Evolutionary conservation across 1,140 invertebrate species (phyloP).

Genomic region (Marisa cornuarietis): DNA sequence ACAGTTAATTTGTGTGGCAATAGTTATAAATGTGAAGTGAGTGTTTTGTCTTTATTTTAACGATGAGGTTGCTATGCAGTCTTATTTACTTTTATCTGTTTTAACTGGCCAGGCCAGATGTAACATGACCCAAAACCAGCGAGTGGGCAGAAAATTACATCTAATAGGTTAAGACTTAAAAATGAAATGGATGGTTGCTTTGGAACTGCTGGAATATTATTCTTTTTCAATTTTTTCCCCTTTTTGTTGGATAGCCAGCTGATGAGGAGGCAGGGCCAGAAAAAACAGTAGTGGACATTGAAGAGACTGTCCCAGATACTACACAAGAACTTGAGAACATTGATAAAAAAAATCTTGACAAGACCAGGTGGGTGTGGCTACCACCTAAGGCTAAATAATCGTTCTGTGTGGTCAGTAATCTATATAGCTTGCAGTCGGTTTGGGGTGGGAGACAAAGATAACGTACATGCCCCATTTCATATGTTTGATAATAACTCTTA

Average conservation of each 20-base stretch:
- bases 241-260: neutral
- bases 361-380: constrained; percentile 74
- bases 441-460: too few relatives aligned
- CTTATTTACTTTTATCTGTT: neutral
- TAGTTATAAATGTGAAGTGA: neutral
- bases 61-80: neutral
- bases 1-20: neutral
- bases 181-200: neutral
- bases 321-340: constrained; percentile 80
- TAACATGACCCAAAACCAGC: neutral
- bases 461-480: too few relatives aligned
- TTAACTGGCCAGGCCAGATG: neutral
- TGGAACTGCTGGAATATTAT: neutral
- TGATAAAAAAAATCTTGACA: constrained; percentile 82
- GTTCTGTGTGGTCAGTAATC: too few relatives aligned
- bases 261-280: constrained; percentile 36
- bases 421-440: too few relatives aligned
- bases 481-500: too few relatives aligned
- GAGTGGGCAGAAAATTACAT: too few relatives aligned
- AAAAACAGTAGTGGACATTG: constrained; percentile 78
- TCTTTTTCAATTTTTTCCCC: neutral
- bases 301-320: constrained; percentile 82
- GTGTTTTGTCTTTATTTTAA: neutral
- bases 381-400: too few relatives aligned
- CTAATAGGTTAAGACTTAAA: neutral